phyloP scores from a whole-genome alignment of 2,888 invertebrate genomes.

The Athalia rosae region DNA sequence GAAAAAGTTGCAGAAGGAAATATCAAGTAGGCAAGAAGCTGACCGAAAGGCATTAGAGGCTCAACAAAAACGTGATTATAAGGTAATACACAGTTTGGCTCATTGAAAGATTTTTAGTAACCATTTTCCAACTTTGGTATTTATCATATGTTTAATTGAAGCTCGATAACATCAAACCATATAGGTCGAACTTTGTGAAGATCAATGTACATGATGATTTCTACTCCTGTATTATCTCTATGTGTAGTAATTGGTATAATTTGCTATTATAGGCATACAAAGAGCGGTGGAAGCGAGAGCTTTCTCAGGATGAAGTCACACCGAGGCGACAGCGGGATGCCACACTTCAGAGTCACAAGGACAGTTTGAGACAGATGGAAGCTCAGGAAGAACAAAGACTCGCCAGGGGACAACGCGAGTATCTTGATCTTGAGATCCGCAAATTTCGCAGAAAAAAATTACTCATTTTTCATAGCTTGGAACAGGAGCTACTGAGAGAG shows the following conservation, averaged over 20 bases:
- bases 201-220: background rate
- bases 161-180: too few relatives aligned
- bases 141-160: too few relatives aligned
- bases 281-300: conserved; percentile 95
- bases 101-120: background rate
- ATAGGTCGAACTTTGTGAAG: background rate
- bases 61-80: conserved; percentile 97
- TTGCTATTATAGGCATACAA: conserved; percentile 82
- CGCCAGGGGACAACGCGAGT: conserved; percentile 91
- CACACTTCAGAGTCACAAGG: conserved; percentile 94
- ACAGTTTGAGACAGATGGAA: conserved; percentile 92
- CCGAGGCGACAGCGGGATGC: conserved; percentile 94
- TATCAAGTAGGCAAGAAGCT: conserved; percentile 90
- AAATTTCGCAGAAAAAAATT: conserved; percentile 94
- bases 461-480: conserved; percentile 89
- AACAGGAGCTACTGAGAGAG: conserved; percentile 93
- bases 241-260: conserved; percentile 54
- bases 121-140: too few relatives aligned
- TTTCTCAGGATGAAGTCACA: conserved; percentile 93
- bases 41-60: conserved; percentile 94
- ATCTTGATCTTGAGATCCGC: conserved; percentile 92
- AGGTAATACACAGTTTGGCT: conserved; percentile 70
- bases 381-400: conserved; percentile 93
- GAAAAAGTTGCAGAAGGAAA: conserved; percentile 95
- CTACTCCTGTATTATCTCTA: too few relatives aligned